phyloP scores from a whole-genome alignment of 2,888 invertebrate species.

The Malthinus seriepunctatus region DNA sequence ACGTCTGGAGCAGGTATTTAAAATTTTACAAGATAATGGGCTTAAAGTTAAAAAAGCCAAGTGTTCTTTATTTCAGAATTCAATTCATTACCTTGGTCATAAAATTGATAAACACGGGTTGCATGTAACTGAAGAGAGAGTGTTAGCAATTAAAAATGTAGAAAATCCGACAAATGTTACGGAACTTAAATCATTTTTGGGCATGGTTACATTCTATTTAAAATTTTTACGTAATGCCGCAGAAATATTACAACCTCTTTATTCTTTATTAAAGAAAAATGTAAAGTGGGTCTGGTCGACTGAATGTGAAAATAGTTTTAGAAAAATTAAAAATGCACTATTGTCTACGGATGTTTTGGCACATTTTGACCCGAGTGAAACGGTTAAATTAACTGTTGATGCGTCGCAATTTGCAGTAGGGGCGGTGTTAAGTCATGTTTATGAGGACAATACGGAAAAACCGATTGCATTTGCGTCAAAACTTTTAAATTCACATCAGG shows the following conservation, averaged over 20 bases:
- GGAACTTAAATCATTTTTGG: no score
- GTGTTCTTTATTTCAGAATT: neutral
- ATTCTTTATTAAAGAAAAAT: neutral
- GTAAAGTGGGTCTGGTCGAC: neutral
- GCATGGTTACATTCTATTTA: constrained; percentile 5
- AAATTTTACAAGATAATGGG: neutral
- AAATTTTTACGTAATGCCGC: neutral
- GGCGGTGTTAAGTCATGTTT: no score
- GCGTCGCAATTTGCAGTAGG: constrained; percentile 23
- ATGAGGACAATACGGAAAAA: constrained; percentile 14
- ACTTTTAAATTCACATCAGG: neutral
- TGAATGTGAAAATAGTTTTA: neutral
- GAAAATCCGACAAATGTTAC: neutral
- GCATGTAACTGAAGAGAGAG: neutral
- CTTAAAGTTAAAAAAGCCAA: no score
- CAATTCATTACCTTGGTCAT: neutral
- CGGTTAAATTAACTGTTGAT: constrained; percentile 22
- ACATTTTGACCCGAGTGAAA: neutral
- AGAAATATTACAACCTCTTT: neutral
- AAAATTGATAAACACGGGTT: neutral
- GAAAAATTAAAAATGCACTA: neutral
- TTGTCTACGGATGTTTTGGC: neutral
- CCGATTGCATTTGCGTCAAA: neutral
- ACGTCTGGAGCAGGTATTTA: neutral
- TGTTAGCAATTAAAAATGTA: neutral